Conservation (phyloP, 2,113 vertebrate genomes). For the Lates calcarifer region DNA sequence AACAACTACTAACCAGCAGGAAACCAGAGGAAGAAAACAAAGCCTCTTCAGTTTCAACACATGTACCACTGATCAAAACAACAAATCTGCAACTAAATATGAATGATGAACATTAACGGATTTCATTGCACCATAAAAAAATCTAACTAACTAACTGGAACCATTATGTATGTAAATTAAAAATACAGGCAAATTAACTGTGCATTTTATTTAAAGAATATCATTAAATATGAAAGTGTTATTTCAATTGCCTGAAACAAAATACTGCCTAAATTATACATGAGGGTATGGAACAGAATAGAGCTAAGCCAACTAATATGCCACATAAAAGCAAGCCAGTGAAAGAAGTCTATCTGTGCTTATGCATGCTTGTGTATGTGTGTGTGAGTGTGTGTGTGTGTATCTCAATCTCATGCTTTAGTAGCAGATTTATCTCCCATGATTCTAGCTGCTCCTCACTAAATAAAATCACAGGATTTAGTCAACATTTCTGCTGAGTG, state of each 20-base stretch:
- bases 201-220: too few relatives aligned
- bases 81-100: background rate
- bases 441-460: constrained; percentile 28
- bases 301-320: constrained; percentile 15
- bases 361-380: background rate
- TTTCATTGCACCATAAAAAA: background rate
- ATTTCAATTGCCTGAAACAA: background rate
- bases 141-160: background rate
- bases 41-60: background rate
- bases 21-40: background rate
- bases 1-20: background rate
- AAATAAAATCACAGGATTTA: constrained; percentile 66
- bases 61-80: background rate
- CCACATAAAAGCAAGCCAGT: background rate
- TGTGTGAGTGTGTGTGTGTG: background rate
- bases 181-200: background rate
- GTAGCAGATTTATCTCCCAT: constrained; percentile 45
- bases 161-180: background rate
- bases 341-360: background rate
- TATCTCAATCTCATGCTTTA: constrained; percentile 12
- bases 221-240: background rate
- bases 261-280: background rate
- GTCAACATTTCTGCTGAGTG: constrained; percentile 44
- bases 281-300: background rate
- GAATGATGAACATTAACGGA: background rate